These are phyloP conservation scores for Tetragonisca angustula DNA, from an alignment of 2,888 invertebrate genomes.

Conservation along the genomic window DNA sequence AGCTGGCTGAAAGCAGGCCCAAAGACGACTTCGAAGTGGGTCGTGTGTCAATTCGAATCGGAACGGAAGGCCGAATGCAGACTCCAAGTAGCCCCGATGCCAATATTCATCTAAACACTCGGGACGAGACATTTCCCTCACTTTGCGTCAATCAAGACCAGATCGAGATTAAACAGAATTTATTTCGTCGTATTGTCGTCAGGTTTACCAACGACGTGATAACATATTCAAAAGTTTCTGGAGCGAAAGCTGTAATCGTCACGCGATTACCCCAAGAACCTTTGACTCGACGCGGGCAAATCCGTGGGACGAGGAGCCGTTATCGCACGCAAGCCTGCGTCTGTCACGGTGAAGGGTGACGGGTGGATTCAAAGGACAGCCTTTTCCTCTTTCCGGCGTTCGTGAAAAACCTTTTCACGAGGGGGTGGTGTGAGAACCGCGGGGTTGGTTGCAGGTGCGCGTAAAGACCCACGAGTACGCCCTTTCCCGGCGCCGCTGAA, in stretches of 20 bases:
- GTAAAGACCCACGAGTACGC: constrained; percentile 49
- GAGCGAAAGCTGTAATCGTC: too few species aligned
- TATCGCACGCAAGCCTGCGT: not conserved
- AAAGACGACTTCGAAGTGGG: constrained; percentile 4
- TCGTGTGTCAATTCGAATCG: constrained; percentile 5
- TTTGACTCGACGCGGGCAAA: not conserved
- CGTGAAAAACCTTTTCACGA: not conserved
- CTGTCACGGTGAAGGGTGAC: constrained; percentile 19
- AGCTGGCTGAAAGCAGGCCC: constrained; percentile 16
- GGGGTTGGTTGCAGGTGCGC: constrained; percentile 49
- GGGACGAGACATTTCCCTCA: not conserved
- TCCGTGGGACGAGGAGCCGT: not conserved
- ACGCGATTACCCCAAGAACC: not conserved
- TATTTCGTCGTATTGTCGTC: too few species aligned
- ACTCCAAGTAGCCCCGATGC: constrained; percentile 2
- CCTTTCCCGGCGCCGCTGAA: constrained; percentile 64
- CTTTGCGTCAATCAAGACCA: too few species aligned
- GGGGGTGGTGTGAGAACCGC: constrained; percentile 13
- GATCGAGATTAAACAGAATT: too few species aligned
- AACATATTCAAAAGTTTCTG: too few species aligned
- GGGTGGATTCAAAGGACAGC: constrained; percentile 43
- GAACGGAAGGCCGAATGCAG: constrained; percentile 1
- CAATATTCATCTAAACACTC: constrained; percentile 2
- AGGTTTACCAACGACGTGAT: too few species aligned
- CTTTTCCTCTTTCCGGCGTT: constrained; percentile 19